Evolutionary conservation across 2,113 vertebrate genomes (phyloP).

Genomic region (Electrona antarctica): DNA sequence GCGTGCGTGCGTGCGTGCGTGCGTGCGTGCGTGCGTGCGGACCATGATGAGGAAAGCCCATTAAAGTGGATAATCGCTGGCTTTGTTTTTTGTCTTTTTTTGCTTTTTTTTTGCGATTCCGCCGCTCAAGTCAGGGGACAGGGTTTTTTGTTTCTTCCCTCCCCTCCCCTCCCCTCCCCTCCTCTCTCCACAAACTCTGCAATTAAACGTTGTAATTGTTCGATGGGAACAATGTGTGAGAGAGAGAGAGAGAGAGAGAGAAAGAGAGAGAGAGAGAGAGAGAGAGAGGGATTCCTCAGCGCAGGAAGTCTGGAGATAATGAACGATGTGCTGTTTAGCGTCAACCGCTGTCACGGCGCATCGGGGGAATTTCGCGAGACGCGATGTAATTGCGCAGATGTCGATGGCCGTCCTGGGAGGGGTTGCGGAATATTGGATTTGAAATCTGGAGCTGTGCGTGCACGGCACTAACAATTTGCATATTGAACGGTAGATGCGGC

Average conservation of each 20-base stretch:
- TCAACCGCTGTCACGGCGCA: conserved; percentile 14
- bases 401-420: too few species aligned
- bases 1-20: too few species aligned
- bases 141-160: neutral
- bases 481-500: too few species aligned
- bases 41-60: conserved; percentile 48
- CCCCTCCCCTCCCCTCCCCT: neutral
- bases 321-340: conserved; percentile 2
- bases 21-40: neutral
- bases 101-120: conserved; percentile 13
- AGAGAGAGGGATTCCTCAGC: conserved; percentile 20
- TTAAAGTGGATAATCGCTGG: conserved; percentile 48
- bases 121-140: conserved; percentile 21
- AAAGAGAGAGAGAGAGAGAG: neutral
- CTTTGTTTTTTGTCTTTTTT: conserved; percentile 19
- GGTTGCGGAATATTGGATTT: neutral
- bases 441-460: neutral
- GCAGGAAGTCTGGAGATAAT: neutral
- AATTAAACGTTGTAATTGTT: conserved; percentile 32
- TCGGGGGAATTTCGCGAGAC: neutral
- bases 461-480: too few species aligned
- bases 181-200: neutral
- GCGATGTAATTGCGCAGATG: conserved; percentile 3
- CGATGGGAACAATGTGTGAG: conserved; percentile 39
- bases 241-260: neutral